Evolutionary conservation across 2,113 vertebrate genomes (phyloP).

Genomic region (Rattus rattus): DNA sequence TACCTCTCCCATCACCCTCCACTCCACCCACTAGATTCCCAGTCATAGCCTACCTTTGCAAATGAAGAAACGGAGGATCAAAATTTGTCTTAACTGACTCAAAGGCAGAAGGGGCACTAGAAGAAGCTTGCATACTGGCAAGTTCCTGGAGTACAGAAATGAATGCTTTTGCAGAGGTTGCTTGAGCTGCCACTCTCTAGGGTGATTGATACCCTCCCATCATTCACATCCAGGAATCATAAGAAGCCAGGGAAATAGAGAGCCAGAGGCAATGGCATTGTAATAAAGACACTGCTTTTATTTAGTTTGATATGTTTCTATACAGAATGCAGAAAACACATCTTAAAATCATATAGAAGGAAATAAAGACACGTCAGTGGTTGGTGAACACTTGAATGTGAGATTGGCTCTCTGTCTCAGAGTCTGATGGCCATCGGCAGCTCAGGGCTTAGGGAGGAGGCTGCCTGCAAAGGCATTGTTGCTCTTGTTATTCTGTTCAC

Average conservation of each 20-base stretch:
- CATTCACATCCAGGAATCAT: not conserved
- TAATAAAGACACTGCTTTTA: conserved; percentile 86
- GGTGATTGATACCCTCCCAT: not conserved
- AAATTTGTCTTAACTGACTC: not conserved
- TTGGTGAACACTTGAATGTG: conserved; percentile 89
- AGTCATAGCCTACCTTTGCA: not conserved
- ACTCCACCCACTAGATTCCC: not conserved
- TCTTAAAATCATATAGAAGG: conserved; percentile 85
- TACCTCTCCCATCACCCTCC: not conserved
- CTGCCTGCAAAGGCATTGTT: conserved; percentile 82
- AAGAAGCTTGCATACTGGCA: not conserved
- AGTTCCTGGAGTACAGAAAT: not conserved
- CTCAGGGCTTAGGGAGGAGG: conserved; percentile 82
- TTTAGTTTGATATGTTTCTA: conserved; percentile 85
- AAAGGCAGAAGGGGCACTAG: not conserved
- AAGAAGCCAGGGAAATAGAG: conserved; percentile 16
- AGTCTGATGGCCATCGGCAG: conserved; percentile 85
- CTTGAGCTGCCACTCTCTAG: not conserved
- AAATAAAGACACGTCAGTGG: conserved; percentile 85
- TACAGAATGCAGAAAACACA: conserved; percentile 87
- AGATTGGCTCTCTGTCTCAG: conserved; percentile 85
- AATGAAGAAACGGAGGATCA: not conserved
- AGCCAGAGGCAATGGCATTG: conserved; percentile 63
- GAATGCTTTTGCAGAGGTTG: not conserved
- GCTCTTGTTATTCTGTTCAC: conserved; percentile 86